Conservation (phyloP, 2,113 vertebrate species). For the Electrona antarctica region DNA sequence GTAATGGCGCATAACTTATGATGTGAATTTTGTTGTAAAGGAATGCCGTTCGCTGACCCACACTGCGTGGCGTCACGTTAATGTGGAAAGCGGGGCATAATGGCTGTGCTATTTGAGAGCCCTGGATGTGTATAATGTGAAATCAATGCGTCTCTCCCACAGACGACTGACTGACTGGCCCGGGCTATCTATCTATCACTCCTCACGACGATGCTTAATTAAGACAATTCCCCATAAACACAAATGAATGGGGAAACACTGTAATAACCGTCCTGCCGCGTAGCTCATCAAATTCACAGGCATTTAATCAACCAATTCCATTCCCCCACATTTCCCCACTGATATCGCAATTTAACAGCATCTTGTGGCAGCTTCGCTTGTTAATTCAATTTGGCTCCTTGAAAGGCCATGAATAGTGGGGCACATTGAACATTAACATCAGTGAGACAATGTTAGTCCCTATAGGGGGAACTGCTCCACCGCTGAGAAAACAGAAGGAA, state of each 20-base stretch:
- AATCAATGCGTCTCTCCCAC: constrained; percentile 67
- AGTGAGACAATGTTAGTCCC: neutral
- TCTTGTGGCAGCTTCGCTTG: constrained; percentile 46
- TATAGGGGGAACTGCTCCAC: neutral
- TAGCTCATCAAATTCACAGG: constrained; percentile 46
- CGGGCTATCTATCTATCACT: constrained; percentile 63
- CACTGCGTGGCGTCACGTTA: constrained; percentile 32
- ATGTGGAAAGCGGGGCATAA: constrained; percentile 38
- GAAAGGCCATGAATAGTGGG: constrained; percentile 42
- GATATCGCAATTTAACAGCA: constrained; percentile 43
- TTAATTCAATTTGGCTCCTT: constrained; percentile 59
- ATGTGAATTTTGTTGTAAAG: constrained; percentile 4
- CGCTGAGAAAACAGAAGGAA: too few relatives aligned
- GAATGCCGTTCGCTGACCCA: constrained; percentile 7
- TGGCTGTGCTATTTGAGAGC: constrained; percentile 42
- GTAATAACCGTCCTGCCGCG: constrained; percentile 40
- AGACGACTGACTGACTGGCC: constrained; percentile 27
- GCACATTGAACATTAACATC: constrained; percentile 18
- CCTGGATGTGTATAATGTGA: constrained; percentile 59
- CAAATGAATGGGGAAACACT: constrained; percentile 40
- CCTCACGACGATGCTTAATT: constrained; percentile 59
- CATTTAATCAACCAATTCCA: constrained; percentile 57
- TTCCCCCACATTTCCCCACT: too few relatives aligned
- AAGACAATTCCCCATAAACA: constrained; percentile 64
- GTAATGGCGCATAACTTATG: neutral